Percentiles rank a stretch among this genome's conserved stretches.
Conservation (phyloP, 2,888 invertebrate species). For the Acanthosoma haemorrhoidale region DNA sequence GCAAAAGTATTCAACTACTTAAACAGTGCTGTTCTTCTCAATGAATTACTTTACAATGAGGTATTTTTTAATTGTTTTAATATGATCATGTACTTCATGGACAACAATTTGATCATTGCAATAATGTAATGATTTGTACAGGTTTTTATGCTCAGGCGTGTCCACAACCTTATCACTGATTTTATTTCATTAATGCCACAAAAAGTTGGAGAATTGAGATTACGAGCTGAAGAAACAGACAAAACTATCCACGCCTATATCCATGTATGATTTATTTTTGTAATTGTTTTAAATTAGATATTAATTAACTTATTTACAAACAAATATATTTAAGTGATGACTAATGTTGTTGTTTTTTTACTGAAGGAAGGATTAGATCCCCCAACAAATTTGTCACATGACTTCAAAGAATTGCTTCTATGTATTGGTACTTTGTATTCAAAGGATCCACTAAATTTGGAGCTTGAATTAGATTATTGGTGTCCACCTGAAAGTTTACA, state of each 20-base stretch:
- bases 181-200: slow-evolving; percentile 90
- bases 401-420: slow-evolving; percentile 78
- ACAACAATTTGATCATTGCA: not conserved
- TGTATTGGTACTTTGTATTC: slow-evolving; percentile 73
- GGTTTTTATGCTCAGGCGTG: slow-evolving; percentile 74
- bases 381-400: slow-evolving; percentile 60
- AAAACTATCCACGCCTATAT: slow-evolving; percentile 68
- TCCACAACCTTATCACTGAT: slow-evolving; percentile 82
- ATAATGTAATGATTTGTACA: slow-evolving; percentile 41
- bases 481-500: slow-evolving; percentile 51
- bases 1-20: slow-evolving; percentile 74
- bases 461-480: slow-evolving; percentile 80
- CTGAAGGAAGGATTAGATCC: slow-evolving; percentile 44
- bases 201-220: slow-evolving; percentile 76
- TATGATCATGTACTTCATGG: not conserved
- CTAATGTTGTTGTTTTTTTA: slow-evolving; percentile 26
- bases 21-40: slow-evolving; percentile 64
- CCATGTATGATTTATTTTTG: slow-evolving; percentile 43
- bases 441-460: slow-evolving; percentile 62
- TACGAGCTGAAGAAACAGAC: slow-evolving; percentile 83
- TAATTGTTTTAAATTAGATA: not conserved
- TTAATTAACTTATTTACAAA: not conserved
- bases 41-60: slow-evolving; percentile 61
- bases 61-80: slow-evolving; percentile 41
- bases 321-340: not conserved